Base-by-base conservation (phyloP, 2,113 vertebrate genomes). In the Thalassarche chlororhynchos region DNA sequence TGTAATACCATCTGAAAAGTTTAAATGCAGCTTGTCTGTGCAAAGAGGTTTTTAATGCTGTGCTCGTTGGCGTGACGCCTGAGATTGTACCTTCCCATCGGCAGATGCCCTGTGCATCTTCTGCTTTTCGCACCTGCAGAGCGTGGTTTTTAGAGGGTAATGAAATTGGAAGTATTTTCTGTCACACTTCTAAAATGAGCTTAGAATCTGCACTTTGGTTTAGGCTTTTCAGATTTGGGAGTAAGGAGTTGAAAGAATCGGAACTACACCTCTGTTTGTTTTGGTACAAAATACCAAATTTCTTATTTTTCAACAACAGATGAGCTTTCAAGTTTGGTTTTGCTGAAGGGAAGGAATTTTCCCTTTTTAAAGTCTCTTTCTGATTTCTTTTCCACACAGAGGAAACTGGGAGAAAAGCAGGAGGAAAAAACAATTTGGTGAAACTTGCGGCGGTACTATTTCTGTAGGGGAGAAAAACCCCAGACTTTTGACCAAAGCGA, bases 1-100 rank as follows among this genome's bases (percentile, higher is more conserved):
- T 29, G 5, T 2, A 20, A 32, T 19, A 10, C 34, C 19, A 3
- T 5, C 46, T 34, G 64, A 23, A 49, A 40, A 75, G 60, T 32
- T 47, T n/a, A 66, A 66, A 71, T 4, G 4, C 46, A 31, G 24
- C 25, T 76, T 26, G 29, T 19, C 58, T 32, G 20, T 3, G 16
- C 40, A 4, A 24, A 61, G 10, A 10, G 16, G 8, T 3, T n/a
- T 64, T 47, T 25, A 17, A 10, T 6, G 21, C 58, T 51, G 17
- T 29, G 20, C 55, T 78, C 4, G 5, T 61, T 1, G 5, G 5
- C 1, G 3, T 21, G 61, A 21, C 0, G 5, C 19, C 28, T 11
- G 38, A 34, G 69, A 15, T 11, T 13, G 51, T 0, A 3, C 52
- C 58, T 55, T 29, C 64, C 62, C 29, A 3, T 19, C n/a, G 10